Evolutionary conservation across 23 tunicate genomes (phyloP).

Genomic region (Botrylloides violaceus): DNA sequence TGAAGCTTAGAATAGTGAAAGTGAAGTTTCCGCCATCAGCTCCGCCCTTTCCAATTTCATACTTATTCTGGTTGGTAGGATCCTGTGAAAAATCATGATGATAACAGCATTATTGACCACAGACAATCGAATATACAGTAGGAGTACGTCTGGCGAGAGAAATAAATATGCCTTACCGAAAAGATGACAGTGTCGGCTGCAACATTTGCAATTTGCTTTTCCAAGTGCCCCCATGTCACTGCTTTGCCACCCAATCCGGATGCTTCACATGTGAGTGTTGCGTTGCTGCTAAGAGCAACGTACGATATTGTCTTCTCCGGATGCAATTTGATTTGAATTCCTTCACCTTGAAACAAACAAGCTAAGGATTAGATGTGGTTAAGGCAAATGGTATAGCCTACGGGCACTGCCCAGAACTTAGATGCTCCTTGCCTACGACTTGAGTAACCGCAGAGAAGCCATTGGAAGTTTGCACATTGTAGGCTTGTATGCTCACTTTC

Average conservation of each 20-base stretch:
- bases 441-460: too few species aligned
- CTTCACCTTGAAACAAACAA: too few species aligned
- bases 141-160: too few species aligned
- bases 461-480: too few species aligned
- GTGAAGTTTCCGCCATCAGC: conserved; percentile 5
- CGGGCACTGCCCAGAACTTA: too few species aligned
- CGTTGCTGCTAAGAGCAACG: not conserved
- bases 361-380: too few species aligned
- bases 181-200: not conserved
- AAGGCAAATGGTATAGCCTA: too few species aligned
- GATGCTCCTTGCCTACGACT: too few species aligned
- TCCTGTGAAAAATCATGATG: not conserved
- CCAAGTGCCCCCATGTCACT: conserved; percentile 3
- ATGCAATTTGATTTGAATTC: not conserved
- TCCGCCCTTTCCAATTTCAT: not conserved
- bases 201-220: conserved; percentile 1
- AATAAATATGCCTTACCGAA: conserved; percentile 3
- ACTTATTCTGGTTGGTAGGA: conserved; percentile 4
- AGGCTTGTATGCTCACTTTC: too few species aligned
- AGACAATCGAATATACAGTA: too few species aligned
- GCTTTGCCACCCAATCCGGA: not conserved
- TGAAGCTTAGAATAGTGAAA: conserved; percentile 1
- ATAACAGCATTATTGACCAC: not conserved
- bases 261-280: not conserved
- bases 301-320: not conserved